A percentile compares a stretch with the other conserved stretches of the same genome.
Conservation (phyloP, 2,113 vertebrate species). For the Butastur rufipennis region DNA sequence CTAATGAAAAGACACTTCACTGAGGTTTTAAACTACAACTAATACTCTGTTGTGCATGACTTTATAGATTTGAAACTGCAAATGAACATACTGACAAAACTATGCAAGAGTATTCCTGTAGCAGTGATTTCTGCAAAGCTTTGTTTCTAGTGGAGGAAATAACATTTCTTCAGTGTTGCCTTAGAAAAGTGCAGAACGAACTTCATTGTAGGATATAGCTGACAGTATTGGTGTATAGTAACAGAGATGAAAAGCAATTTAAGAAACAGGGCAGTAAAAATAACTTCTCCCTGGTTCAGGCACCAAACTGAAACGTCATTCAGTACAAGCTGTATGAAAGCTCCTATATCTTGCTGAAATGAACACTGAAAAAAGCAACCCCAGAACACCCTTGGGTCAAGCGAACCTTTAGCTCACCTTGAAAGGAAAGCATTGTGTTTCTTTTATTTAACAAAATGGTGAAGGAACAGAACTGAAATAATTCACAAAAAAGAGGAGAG, state of each 20-base stretch:
- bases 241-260: not conserved
- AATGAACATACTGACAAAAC: not conserved
- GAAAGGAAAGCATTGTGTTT: not conserved
- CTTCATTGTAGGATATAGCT: not conserved
- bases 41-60: not conserved
- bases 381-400: not conserved
- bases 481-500: not conserved
- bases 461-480: not conserved
- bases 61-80: not conserved
- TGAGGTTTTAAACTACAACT: not conserved
- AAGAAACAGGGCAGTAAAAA: not conserved
- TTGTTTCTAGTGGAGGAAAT: not conserved
- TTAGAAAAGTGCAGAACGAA: not conserved
- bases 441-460: not conserved
- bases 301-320: not conserved
- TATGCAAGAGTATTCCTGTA: not conserved
- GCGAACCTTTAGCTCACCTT: not conserved
- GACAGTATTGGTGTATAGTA: not conserved
- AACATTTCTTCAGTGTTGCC: not conserved
- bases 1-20: not conserved
- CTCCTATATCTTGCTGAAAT: not conserved
- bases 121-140: not conserved
- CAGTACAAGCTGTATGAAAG: not conserved
- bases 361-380: not conserved
- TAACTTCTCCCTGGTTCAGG: not conserved